Conservation (phyloP, 2,797 vertebrate species). For the Myioborus melanocephalus region DNA sequence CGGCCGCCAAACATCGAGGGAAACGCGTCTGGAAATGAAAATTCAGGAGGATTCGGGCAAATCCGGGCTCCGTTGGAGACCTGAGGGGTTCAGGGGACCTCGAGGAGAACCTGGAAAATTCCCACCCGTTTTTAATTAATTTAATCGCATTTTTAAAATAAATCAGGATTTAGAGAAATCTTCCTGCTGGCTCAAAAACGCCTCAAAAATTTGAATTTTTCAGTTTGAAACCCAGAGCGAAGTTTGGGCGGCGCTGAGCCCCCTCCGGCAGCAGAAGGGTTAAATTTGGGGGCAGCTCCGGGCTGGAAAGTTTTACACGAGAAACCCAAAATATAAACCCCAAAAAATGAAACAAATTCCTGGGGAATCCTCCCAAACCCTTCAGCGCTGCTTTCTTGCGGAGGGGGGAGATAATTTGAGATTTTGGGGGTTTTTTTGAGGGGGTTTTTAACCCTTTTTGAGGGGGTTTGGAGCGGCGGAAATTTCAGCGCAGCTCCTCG, state of each 20-base stretch:
- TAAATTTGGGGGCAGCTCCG: not conserved
- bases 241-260: not conserved
- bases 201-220: not conserved
- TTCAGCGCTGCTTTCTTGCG: not conserved
- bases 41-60: not conserved
- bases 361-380: not conserved
- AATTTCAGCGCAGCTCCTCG: not conserved
- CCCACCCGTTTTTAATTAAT: fast-evolving
- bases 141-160: not conserved
- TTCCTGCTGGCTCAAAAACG: not conserved
- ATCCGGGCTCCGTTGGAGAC: not conserved
- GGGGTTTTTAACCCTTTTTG: not conserved
- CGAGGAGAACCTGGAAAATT: not conserved
- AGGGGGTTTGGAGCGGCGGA: not conserved
- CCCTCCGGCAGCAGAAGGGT: not conserved
- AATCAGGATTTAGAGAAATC: not conserved
- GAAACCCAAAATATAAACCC: not conserved
- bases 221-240: not conserved
- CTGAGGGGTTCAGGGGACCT: not conserved
- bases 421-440: not conserved
- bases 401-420: not conserved
- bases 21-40: not conserved
- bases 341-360: not conserved
- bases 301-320: not conserved
- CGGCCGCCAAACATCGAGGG: not conserved